These are phyloP conservation scores for Struthidea cinerea DNA, from an alignment of 2,113 vertebrate genomes.

Conservation along the genomic window DNA sequence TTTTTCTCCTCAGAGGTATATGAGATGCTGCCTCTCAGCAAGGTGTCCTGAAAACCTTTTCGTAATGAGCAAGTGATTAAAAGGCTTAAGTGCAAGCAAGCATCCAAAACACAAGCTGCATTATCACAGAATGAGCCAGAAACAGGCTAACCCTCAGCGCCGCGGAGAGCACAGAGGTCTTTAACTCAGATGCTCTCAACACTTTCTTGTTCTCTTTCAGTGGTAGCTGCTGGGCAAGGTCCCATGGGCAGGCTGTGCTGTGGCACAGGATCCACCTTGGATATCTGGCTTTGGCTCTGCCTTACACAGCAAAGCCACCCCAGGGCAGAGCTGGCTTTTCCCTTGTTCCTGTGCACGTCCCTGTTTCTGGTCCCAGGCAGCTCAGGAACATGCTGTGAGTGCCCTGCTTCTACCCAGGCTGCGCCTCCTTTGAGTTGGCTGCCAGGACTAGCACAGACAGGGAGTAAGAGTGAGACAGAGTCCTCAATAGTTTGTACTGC, in stretches of 20 bases:
- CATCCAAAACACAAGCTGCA: conserved; percentile 48
- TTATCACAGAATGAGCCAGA: conserved; percentile 32
- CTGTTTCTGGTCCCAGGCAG: background rate
- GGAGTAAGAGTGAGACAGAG: background rate
- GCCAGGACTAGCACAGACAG: background rate
- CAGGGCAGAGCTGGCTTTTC: background rate
- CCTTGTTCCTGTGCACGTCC: fast-evolving
- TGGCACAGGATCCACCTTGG: fast-evolving
- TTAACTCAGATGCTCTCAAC: background rate
- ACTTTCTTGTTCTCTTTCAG: background rate
- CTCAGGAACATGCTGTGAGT: background rate
- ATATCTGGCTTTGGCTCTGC: background rate
- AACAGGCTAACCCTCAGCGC: background rate
- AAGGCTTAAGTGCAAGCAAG: conserved; percentile 52
- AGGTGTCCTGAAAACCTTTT: conserved; percentile 59
- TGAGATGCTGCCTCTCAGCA: conserved; percentile 58
- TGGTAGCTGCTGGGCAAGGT: background rate
- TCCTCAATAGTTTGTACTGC: background rate
- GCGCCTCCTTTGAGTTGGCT: background rate
- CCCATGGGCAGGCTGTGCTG: background rate
- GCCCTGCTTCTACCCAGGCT: background rate
- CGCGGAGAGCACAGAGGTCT: background rate
- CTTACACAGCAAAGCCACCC: background rate
- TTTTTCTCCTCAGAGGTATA: conserved; percentile 37
- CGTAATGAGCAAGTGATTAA: conserved; percentile 69